Percentiles rank a stretch among this genome's conserved stretches.
Evolutionary conservation across 2,888 invertebrate species (phyloP).

Genomic region (Andrena hattorfiana): DNA sequence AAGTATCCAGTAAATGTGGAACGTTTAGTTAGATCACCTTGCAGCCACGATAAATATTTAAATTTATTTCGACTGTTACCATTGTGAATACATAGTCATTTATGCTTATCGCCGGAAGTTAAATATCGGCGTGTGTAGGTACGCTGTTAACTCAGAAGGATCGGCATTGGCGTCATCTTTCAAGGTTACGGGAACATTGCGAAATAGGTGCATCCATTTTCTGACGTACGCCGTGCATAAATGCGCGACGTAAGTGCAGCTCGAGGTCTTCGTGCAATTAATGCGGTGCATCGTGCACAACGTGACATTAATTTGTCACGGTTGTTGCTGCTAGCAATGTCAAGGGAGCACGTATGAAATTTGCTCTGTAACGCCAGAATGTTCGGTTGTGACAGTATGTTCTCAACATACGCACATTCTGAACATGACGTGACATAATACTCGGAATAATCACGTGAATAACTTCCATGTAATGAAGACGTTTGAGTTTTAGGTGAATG

Average conservation of each 20-base stretch:
- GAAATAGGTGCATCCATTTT: conserved; percentile 37
- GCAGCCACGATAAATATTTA: background rate
- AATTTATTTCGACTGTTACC: background rate
- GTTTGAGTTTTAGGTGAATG: no score
- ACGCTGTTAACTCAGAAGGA: background rate
- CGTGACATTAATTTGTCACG: conserved; percentile 38
- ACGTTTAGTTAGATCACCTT: background rate
- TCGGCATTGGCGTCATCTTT: conserved; percentile 67
- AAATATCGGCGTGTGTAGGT: background rate
- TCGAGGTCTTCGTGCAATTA: conserved; percentile 62
- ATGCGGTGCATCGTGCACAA: conserved; percentile 26
- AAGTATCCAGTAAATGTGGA: background rate
- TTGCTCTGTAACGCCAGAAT: background rate
- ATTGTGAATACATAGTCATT: background rate
- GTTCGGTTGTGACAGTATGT: background rate
- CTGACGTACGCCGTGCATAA: conserved; percentile 55
- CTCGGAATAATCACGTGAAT: background rate
- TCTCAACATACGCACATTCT: background rate
- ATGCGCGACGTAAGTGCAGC: conserved; percentile 54
- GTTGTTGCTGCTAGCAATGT: conserved; percentile 36
- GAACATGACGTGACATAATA: background rate
- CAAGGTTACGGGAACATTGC: conserved; percentile 63
- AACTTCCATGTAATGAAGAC: background rate
- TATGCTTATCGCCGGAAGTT: conserved; percentile 25
- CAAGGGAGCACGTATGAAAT: conserved; percentile 33